Conservation (phyloP, 37 sponge, comb jelly and placozoan genomes). For the Oopsacas minuta region DNA sequence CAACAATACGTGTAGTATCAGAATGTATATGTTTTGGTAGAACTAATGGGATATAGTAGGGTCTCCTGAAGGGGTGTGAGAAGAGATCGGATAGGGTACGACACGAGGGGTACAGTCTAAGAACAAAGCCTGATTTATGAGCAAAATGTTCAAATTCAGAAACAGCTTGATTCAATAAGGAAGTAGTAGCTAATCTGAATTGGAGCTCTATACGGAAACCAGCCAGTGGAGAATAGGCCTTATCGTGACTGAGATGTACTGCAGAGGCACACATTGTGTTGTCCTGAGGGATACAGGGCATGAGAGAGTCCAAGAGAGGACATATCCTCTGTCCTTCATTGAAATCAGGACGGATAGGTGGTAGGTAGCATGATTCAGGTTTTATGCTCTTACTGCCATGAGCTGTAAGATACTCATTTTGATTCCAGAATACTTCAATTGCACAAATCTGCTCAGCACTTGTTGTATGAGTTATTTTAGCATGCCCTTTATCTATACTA, state of each 20-base stretch:
- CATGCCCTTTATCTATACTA: not conserved
- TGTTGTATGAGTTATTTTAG: not conserved
- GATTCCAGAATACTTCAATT: not conserved
- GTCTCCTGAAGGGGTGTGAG: not conserved
- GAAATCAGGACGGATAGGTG: not conserved
- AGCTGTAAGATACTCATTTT: not conserved
- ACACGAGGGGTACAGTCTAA: not conserved
- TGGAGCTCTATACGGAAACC: slow-evolving; percentile 61
- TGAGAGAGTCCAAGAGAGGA: not conserved
- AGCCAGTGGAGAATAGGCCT: slow-evolving; percentile 31
- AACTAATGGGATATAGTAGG: not conserved
- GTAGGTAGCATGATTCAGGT: not conserved
- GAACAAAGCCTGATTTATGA: not conserved
- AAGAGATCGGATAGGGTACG: not conserved
- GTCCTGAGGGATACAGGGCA: not conserved
- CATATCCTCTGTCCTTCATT: slow-evolving; percentile 9
- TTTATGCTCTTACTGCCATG: not conserved
- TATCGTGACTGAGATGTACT: slow-evolving; percentile 29
- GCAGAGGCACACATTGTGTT: not conserved
- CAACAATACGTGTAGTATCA: not conserved
- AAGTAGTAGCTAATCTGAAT: slow-evolving; percentile 50
- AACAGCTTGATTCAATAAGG: slow-evolving; percentile 28
- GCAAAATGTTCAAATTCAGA: not conserved
- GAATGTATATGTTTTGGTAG: not conserved
- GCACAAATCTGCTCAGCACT: slow-evolving; percentile 15